Conservation (phyloP, 2,888 invertebrate genomes). For the Bursaphelenchus okinawaensis region DNA sequence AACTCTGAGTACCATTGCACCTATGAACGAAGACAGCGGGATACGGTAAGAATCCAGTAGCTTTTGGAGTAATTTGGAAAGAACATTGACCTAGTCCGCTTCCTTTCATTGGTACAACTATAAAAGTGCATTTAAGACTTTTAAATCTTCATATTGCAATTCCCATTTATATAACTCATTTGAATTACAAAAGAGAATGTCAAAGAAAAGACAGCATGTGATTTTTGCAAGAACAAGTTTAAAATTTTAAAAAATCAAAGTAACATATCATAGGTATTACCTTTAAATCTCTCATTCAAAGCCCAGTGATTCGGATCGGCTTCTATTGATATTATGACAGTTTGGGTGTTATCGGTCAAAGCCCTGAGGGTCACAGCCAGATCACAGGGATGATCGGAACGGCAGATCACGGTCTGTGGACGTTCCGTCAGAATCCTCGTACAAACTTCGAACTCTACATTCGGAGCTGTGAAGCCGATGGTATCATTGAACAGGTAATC, state of each 20-base stretch:
- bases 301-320: conserved; percentile 45
- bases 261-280: conserved; percentile 14
- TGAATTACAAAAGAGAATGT: background rate
- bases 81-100: conserved; percentile 52
- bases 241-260: conserved; percentile 8
- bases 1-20: conserved; percentile 23
- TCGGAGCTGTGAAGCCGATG: conserved; percentile 34
- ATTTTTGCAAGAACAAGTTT: background rate
- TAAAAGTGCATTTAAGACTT: no score
- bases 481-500: conserved; percentile 35
- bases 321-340: conserved; percentile 37
- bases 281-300: conserved; percentile 32
- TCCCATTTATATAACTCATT: background rate
- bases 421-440: conserved; percentile 53
- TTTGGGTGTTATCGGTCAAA: conserved; percentile 22
- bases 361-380: conserved; percentile 48
- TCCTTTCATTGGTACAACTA: conserved; percentile 51
- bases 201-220: background rate
- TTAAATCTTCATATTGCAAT: background rate
- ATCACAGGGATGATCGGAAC: conserved; percentile 45
- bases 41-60: conserved; percentile 52
- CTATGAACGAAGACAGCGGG: conserved; percentile 49
- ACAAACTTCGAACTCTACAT: conserved; percentile 49
- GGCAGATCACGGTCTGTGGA: conserved; percentile 50
- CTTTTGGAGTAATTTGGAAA: conserved; percentile 45